A percentile compares a stretch with the other conserved stretches of the same genome.
These are phyloP conservation scores for Cottoperca gobio DNA, from an alignment of 2,797 vertebrate genomes.

Conservation along the genomic window DNA sequence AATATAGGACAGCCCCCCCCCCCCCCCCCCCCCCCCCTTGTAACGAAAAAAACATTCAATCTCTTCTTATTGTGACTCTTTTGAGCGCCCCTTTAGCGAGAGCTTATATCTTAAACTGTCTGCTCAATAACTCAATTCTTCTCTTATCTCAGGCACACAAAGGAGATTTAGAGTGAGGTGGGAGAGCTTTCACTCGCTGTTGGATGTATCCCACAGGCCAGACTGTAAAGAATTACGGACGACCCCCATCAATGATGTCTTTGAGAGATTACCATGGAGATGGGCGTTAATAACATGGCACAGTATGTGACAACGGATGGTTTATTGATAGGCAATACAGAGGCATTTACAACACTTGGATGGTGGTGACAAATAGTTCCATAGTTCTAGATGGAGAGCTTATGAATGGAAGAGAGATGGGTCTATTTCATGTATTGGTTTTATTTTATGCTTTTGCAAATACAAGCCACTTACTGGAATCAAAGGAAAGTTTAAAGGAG, in stretches of 20 bases:
- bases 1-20: slow-evolving; percentile 26
- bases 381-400: slow-evolving; percentile 37
- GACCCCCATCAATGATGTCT: slow-evolving; percentile 64
- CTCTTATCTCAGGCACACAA: slow-evolving; percentile 77
- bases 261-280: slow-evolving; percentile 73
- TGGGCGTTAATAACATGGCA: slow-evolving; percentile 65
- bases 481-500: neutral
- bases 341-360: slow-evolving; percentile 50
- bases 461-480: slow-evolving; percentile 39
- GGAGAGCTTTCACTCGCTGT: slow-evolving; percentile 49
- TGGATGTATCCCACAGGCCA: slow-evolving; percentile 52
- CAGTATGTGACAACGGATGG: slow-evolving; percentile 48
- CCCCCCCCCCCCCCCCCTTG: no score
- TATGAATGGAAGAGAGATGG: slow-evolving; percentile 47
- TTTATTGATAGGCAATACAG: slow-evolving; percentile 68
- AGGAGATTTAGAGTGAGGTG: slow-evolving; percentile 77
- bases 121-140: slow-evolving; percentile 83
- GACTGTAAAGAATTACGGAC: slow-evolving; percentile 65
- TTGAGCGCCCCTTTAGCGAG: slow-evolving; percentile 66
- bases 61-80: slow-evolving; percentile 58
- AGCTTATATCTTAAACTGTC: slow-evolving; percentile 82
- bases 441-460: slow-evolving; percentile 46
- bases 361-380: slow-evolving; percentile 51
- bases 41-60: slow-evolving; percentile 66
- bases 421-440: slow-evolving; percentile 60